Evolutionary conservation across 2,797 vertebrate genomes (phyloP), one percentile per base, ranked within the genome.

Genomic region (Eremophila alpestris): DNA sequence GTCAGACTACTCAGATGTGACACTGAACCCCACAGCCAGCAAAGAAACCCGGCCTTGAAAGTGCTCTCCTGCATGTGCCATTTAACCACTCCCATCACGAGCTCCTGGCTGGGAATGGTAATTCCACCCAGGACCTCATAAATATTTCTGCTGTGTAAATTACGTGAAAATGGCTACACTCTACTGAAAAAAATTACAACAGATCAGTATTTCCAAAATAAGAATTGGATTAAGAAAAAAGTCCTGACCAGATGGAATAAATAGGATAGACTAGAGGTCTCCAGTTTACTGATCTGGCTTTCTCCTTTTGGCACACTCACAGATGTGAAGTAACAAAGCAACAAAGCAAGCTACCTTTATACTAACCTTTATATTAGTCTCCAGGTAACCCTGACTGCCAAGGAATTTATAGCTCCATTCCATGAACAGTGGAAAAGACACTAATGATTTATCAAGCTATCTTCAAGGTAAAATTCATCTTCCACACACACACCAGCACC

Each of bases 351-450:
- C 48, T 78, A 95, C 93, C 91, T 96, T 78, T 56, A 81, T n/a
- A 87, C 73, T 71, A 73, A 87, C 73, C 58, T 91, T 90, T 89
- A 78, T 87, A 95, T 73, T 45, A 90, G 83, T 83, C 87, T 90
- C 92, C 85, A 91, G 89, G 94, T 96, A 95, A 93, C 55, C 36
- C 59, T 59, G 80, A 24, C 58, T 94, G 95, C 96, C 96, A 96
- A 96, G 91, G 91, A 94, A 95, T 96, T 92, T 93, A 94, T 18
- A 96, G 87, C 58, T 93, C 88, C 0, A 0, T 88, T 96, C 89
- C 91, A 86, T 4, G 40, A 83, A 88, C 83, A 86, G 48, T 73
- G 80, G 91, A 94, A 94, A 93, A 36, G 5, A 69, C 55, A 32
- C 21, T 83, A 63, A 93, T 73, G 76, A 92, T 82, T 92, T 94